Evolutionary conservation across 2,888 invertebrate genomes (phyloP).

Genomic region (Lithodes maja): DNA sequence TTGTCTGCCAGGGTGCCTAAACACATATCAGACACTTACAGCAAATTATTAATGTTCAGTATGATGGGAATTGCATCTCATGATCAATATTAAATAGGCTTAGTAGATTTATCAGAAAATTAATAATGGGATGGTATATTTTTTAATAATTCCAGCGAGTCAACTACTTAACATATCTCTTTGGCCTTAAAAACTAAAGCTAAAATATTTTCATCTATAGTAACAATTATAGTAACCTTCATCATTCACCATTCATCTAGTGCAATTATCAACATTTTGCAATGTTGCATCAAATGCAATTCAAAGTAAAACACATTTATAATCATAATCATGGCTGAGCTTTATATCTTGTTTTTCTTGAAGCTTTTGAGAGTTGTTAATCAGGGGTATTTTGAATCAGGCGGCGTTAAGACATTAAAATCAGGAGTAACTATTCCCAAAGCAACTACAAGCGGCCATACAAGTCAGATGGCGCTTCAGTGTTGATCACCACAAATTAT

Average conservation of each 20-base stretch:
- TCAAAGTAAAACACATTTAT: not conserved
- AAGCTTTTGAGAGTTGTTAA: not conserved
- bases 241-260: conserved; percentile 5
- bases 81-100: too few relatives aligned
- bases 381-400: not conserved
- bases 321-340: not conserved
- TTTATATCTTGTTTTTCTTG: not conserved
- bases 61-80: too few relatives aligned
- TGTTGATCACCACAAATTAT: not conserved
- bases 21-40: too few relatives aligned
- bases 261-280: not conserved
- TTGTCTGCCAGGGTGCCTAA: too few relatives aligned
- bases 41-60: too few relatives aligned
- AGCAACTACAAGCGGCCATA: not conserved
- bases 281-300: not conserved
- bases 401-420: not conserved
- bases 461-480: not conserved
- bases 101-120: too few relatives aligned
- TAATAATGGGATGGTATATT: not conserved
- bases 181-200: conserved; percentile 8
- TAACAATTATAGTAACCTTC: not conserved
- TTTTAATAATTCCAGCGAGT: not conserved
- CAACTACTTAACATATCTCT: not conserved
- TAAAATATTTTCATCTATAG: not conserved
- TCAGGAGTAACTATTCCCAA: not conserved